Evolutionary conservation across 2,888 invertebrate genomes (phyloP), one percentile per base, ranked within the genome.

Genomic region (Dilophus febrilis): DNA sequence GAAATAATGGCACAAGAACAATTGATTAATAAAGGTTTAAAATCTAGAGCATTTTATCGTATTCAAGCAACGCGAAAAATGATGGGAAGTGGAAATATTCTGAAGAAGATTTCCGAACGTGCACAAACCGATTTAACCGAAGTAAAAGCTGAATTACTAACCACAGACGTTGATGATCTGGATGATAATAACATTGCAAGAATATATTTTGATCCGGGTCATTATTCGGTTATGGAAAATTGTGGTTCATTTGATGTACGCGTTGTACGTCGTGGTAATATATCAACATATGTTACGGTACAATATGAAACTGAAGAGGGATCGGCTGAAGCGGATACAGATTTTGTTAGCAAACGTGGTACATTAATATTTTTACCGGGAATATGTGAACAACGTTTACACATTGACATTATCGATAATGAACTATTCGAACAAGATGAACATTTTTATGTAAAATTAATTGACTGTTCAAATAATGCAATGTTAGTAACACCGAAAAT

Each of bases 341-440:
- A 98, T 62, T 98, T 91, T 64, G 74, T 90, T 38, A 77, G 81
- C 30, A 80, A 84, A 34, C 75, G 78, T 47, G 97, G 97, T 6
- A 77, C 83, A 0, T 64, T 98, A 26, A 71, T 74, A 44, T 98
- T 98, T 64, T 76, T 74, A 33, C 84, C 88, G 1, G 88, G 90
- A 5, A 94, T 95, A 50, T 77, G 77, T 35, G 83, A 81, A 53
- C 87, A 90, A 61, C 77, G 76, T 43, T 84, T 98, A 58, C 73
- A 74, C 41, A 74, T 98, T 40, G 85, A 90, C 56, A 91, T 98
- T 35, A 91, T 98, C 49, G 98, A 99, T 55, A 98, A 99, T 57
- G 98, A 98, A 50, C 85, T 98, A 1, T 98, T 98, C 61, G 98
- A 98, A 60, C 94, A 95, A 58, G 98, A 99, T 60, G 98, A 99